These are phyloP conservation scores for Deroptyus accipitrinus DNA, from an alignment of 2,113 vertebrate genomes.

Conservation along the genomic window DNA sequence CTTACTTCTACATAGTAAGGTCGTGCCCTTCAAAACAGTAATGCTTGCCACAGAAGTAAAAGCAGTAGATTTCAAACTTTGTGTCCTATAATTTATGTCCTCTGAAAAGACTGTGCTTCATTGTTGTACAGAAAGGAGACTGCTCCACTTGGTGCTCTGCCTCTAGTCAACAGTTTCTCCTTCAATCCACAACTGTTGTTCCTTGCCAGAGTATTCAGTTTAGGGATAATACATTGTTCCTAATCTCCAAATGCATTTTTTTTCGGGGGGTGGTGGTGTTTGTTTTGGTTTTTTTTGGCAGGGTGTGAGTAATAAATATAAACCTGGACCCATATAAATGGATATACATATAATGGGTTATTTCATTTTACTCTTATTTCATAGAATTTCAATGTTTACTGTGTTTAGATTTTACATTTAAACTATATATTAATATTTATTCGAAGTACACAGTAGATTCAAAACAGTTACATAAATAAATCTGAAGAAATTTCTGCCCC, in stretches of 20 bases:
- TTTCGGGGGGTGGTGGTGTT: too few species aligned
- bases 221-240: not conserved
- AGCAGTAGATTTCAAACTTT: not conserved
- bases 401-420: not conserved
- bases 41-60: not conserved
- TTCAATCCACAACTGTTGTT: not conserved
- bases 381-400: not conserved
- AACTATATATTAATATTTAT: not conserved
- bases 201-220: not conserved
- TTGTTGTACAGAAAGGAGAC: not conserved
- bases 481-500: not conserved
- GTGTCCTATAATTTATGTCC: not conserved
- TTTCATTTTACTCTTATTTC: not conserved
- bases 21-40: not conserved
- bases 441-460: not conserved
- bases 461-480: constrained; percentile 2
- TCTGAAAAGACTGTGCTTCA: not conserved
- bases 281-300: not conserved
- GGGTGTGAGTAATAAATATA: not conserved
- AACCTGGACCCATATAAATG: not conserved
- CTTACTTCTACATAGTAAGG: not conserved
- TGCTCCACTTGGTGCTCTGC: not conserved
- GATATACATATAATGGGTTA: not conserved
- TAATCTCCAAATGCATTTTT: not conserved
- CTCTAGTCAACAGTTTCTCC: not conserved